Evolutionary conservation across 2,113 vertebrate genomes (phyloP), one percentile per base, ranked within the genome.

Genomic region (Australoheros scitulus): DNA sequence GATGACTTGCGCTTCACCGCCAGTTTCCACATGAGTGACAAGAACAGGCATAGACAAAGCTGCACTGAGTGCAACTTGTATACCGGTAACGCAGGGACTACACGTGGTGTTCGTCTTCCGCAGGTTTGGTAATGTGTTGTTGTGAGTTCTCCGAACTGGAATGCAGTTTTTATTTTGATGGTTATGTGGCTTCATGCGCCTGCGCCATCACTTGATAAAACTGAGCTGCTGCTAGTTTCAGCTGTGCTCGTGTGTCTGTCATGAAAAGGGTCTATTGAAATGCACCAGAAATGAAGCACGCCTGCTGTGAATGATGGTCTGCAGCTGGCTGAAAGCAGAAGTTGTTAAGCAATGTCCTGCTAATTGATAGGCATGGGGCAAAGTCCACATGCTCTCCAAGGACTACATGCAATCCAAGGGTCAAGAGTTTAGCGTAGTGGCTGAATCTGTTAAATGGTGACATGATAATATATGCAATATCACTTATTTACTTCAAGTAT

Each of bases 51-150:
- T 60, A 41, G 41, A 32, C 36, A 11, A 13, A 57, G 63, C 61
- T 34, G 57, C 61, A 64, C 29, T n/a, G 36, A 14, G 13, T 26
- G 58, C 17, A 14, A 32, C 29, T 70, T 52, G 2, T 47, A 47
- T 36, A 20, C 11, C 13, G 65, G 60, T 88, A 77, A 61, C 55
- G 17, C 75, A 20, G 17, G 2, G 17, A 47, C n/a, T 61, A 17
- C 95, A 94, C 89, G 90, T 92, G 91, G 83, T 88, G 47, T n/a
- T 4, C 14, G 14, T 60, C 11, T 72, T 58, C 10, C 56, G n/a
- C 11, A 22, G 10, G 55, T n/a, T 57, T 57, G 56, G 11, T 22
- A 52, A 72, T 47, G 5, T 29, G 47, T 20, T 38, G 29, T 38
- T 61, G 17, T 14, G 1, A n/a, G 26, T n/a, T 15, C 11, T 15